Evolutionary conservation across 2,113 vertebrate genomes (phyloP), one percentile per base, ranked within the genome.

Genomic region (Xenus cinereus): DNA sequence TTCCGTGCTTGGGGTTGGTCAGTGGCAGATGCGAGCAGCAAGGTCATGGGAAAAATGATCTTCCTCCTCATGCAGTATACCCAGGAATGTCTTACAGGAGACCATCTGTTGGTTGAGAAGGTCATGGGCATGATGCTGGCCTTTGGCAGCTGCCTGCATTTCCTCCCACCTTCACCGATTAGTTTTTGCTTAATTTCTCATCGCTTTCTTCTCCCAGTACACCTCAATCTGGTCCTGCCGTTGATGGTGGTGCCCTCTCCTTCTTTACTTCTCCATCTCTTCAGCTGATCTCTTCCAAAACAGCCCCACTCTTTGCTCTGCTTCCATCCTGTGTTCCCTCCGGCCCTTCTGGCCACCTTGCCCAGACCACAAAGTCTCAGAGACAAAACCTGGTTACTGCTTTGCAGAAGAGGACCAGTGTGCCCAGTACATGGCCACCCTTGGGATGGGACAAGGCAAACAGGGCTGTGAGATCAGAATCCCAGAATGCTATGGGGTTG

Each of bases 41-140:
- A 48, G 33, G 32, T 2, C 3, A 1, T 9, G 28, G 60, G 37
- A 26, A 24, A 73, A 59, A 32, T 0, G 0, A n/a, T 37, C 66
- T 26, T 64, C 35, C 5, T 17, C 5, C 1, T 27, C 0, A 0
- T 1, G 28, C 43, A 37, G 62, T 62, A 43, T 43, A 46, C 33
- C 48, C 78, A n/a, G 85, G 26, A 48, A 17, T 0, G 48, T 20
- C 20, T 10, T 41, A 30, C 19, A 17, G 74, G 66, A n/a, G 30
- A 24, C 15, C 30, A 11, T 0, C 0, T 0, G 0, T 8, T 9
- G 7, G 37, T n/a, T 2, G 4, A 26, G 48, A 20, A 20, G 6
- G 1, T 23, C 12, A 6, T 0, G 15, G 30, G 8, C 24, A 2
- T 5, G 24, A 9, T 16, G 41, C 50, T 56, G 82, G 17, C 62